Evolutionary conservation across 2,113 vertebrate genomes (phyloP).

Genomic region (Notothenia rossii): DNA sequence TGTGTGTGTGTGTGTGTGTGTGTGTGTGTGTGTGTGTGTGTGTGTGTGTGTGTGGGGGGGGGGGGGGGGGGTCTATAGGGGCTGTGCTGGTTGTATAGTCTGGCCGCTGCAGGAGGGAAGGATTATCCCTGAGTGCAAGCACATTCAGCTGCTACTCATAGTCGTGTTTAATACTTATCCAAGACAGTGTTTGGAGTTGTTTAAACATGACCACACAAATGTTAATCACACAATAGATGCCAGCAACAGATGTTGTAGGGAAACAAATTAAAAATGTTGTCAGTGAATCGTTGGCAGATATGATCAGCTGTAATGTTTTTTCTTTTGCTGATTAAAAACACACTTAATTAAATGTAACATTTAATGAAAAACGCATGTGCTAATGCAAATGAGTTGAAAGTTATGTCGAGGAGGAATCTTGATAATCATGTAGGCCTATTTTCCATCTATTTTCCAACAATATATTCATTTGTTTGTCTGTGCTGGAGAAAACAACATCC

Average conservation of each 20-base stretch:
- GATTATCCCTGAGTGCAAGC: neutral
- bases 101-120: too few relatives aligned
- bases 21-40: too few relatives aligned
- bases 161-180: neutral
- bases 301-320: conserved; percentile 6
- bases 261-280: conserved; percentile 10
- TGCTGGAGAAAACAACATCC: neutral
- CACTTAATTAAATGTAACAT: conserved; percentile 7
- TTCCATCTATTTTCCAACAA: neutral
- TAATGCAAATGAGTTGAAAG: conserved; percentile 5
- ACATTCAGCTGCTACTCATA: neutral
- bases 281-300: neutral
- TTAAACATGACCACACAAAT: neutral
- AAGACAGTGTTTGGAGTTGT: neutral
- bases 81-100: too few relatives aligned
- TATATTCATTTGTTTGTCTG: conserved; percentile 8
- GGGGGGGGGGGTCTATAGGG: too few relatives aligned
- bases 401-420: conserved; percentile 14
- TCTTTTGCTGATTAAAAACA: conserved; percentile 19
- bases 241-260: conserved; percentile 15
- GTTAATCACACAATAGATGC: neutral
- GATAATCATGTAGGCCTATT: neutral
- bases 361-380: neutral
- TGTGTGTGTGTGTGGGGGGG: too few relatives aligned
- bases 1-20: too few relatives aligned